Evolutionary conservation across 2,113 vertebrate species (phyloP).

Genomic region (Anarrhichthys ocellatus): DNA sequence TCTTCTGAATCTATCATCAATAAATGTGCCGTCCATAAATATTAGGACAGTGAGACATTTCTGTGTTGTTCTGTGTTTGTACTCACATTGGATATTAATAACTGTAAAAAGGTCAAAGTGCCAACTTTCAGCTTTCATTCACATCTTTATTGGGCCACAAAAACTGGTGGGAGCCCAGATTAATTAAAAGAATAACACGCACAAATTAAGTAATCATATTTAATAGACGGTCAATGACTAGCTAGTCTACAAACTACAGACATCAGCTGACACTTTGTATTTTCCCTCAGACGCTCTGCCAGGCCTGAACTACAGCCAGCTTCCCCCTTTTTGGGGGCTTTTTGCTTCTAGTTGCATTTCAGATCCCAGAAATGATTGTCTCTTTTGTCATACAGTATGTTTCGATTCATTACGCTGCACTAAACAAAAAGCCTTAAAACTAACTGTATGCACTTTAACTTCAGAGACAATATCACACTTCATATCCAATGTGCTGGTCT

Average conservation of each 20-base stretch:
- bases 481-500: conserved; percentile 11
- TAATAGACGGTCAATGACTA: too few relatives aligned
- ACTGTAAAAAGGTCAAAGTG: background rate
- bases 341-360: conserved; percentile 4
- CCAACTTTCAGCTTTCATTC: background rate
- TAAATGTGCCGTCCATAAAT: conserved; percentile 15
- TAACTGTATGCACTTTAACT: background rate
- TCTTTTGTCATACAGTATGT: background rate
- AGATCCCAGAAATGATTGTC: background rate
- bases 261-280: background rate
- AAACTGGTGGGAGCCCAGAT: background rate
- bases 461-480: conserved; percentile 8
- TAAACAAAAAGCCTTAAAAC: background rate
- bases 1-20: conserved; percentile 6
- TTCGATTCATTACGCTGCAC: background rate
- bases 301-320: background rate
- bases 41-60: conserved; percentile 44
- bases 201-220: background rate
- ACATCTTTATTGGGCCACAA: background rate
- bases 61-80: conserved; percentile 30
- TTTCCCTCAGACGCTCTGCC: background rate
- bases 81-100: conserved; percentile 25
- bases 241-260: background rate
- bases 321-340: background rate
- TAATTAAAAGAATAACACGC: background rate